A percentile compares a stretch with the other conserved stretches of the same genome.
These are phyloP conservation scores for Pocillopora grandis DNA, from an alignment of 92 coral and sea anemone genomes.

Conservation along the genomic window DNA sequence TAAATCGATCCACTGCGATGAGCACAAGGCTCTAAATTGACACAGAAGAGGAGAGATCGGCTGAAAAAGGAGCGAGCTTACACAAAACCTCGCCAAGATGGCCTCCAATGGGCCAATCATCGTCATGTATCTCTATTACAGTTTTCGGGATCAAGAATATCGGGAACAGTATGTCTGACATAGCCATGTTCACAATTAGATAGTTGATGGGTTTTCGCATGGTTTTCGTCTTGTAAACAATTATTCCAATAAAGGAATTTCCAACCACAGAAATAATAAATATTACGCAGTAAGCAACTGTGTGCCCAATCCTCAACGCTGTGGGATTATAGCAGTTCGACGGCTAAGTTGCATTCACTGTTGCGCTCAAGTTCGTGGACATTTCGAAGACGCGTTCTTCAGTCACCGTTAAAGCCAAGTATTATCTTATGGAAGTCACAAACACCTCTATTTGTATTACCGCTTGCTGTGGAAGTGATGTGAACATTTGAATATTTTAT, in stretches of 20 bases:
- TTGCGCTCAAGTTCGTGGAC: too few species aligned
- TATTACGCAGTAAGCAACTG: neutral
- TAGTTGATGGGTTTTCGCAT: neutral
- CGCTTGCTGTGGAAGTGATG: too few species aligned
- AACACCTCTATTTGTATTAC: too few species aligned
- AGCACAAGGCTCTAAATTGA: neutral
- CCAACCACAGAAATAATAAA: neutral
- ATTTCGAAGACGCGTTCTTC: too few species aligned
- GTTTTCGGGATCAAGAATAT: neutral
- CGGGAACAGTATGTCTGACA: neutral
- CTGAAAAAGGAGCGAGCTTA: neutral
- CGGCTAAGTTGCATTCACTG: too few species aligned
- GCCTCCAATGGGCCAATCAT: neutral
- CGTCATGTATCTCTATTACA: too few species aligned
- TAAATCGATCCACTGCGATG: neutral
- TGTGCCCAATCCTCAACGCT: neutral
- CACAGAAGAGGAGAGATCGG: neutral
- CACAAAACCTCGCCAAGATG: neutral
- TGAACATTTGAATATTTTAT: too few species aligned
- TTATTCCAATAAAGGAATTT: neutral
- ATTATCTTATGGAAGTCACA: neutral
- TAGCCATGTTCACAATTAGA: neutral
- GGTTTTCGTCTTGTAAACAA: slow-evolving; percentile 4
- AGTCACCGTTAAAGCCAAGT: too few species aligned
- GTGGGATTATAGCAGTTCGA: neutral